Conservation (phyloP, 2,888 invertebrate genomes). For the Apamea epomidion region DNA sequence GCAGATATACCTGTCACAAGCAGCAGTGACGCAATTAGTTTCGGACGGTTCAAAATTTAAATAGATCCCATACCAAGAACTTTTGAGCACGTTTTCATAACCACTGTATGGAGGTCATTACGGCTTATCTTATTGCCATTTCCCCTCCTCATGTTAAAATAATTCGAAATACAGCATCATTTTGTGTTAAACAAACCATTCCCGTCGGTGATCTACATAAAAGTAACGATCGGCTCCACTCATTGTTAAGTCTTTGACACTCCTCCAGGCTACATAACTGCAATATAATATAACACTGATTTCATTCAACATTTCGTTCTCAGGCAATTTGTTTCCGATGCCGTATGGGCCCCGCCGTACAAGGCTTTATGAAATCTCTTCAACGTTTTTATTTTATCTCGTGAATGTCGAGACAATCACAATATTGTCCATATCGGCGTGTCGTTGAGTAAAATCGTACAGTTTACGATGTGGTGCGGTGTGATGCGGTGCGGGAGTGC, state of each 20-base stretch:
- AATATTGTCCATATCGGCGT: constrained; percentile 28
- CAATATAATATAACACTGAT: background rate
- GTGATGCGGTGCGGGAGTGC: background rate
- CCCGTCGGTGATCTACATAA: constrained; percentile 18
- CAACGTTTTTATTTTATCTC: constrained; percentile 43
- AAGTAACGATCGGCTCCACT: background rate
- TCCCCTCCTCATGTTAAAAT: no score
- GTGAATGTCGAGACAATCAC: constrained; percentile 32
- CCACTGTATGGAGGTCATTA: background rate
- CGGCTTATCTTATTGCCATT: background rate
- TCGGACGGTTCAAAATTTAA: background rate
- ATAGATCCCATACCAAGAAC: no score
- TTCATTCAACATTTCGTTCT: constrained; percentile 17
- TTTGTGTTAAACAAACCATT: background rate
- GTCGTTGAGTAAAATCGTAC: constrained; percentile 2
- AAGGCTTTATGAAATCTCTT: constrained; percentile 30
- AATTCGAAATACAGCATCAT: background rate
- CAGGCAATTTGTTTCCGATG: constrained; percentile 34
- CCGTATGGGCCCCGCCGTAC: background rate
- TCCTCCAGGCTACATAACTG: background rate
- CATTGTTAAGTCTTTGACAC: constrained; percentile 11
- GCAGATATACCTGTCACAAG: background rate
- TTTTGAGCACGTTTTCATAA: background rate
- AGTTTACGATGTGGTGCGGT: constrained; percentile 23
- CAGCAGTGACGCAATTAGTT: background rate